These are phyloP conservation scores for Chouioia cunea DNA, from an alignment of 2,888 invertebrate species.

Conservation along the genomic window DNA sequence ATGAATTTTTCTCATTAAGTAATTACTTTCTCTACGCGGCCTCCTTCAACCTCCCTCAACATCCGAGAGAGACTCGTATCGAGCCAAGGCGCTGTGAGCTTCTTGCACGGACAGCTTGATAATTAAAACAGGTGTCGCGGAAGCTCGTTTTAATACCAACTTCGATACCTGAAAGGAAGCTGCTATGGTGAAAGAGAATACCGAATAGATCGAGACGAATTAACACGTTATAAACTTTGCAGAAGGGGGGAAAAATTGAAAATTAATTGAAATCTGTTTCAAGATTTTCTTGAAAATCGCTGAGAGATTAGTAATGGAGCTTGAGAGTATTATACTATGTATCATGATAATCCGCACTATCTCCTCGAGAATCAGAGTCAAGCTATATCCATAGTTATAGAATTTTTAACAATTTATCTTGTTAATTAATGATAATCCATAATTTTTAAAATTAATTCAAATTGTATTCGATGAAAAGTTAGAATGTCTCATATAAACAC, in stretches of 20 bases:
- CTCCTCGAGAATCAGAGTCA: too few species aligned
- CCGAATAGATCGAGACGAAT: neutral
- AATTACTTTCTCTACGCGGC: constrained; percentile 33
- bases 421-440: too few species aligned
- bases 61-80: neutral
- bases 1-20: constrained; percentile 48
- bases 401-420: too few species aligned
- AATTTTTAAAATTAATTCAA: too few species aligned
- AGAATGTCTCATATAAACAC: too few species aligned
- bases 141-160: constrained; percentile 41
- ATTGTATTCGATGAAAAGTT: too few species aligned
- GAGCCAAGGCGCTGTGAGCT: neutral
- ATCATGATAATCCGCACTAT: too few species aligned
- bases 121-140: constrained; percentile 46
- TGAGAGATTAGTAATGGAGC: too few species aligned
- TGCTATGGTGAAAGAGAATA: neutral
- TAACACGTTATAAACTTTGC: neutral
- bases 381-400: too few species aligned
- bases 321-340: too few species aligned
- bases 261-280: constrained; percentile 11
- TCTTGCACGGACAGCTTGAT: constrained; percentile 41
- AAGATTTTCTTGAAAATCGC: neutral
- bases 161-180: constrained; percentile 16
- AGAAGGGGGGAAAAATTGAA: constrained; percentile 1
- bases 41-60: too few species aligned